Base-by-base conservation (phyloP, 2,797 vertebrate species). In the Hemitrygon akajei region DNA sequence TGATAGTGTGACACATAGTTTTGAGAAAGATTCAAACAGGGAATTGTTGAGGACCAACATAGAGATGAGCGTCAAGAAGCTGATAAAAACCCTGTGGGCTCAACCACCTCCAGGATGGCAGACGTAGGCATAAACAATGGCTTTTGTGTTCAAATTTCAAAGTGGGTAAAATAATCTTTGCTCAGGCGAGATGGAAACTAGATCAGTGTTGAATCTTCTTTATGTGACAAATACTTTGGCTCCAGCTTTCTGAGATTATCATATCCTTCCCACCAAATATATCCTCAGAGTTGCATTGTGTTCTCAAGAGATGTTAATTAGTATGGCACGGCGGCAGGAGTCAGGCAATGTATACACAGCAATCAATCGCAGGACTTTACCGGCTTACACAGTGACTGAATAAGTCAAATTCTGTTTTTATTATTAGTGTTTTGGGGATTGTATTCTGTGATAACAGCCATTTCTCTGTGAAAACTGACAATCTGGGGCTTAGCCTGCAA, bases 141-240 rank as follows among this genome's bases (percentile, higher is more conserved):
- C 10, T 81, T 27, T 56, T 60, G 58, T 86, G 47, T 79, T 79
- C 77, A 79, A 18, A 79, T 18, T 75, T 75, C 14, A 73, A 0
- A 30, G 37, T 11, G 0, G 34, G n/a, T 40, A 40, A 91, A 91
- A 47, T 92, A 73, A 73, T 27, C 3, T 30, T 92, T 25, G 37
- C 89, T 71, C 71, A 47, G 7, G 11, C 16, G 66, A 20, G 7
- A 34, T 92, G 37, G 63, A 73, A 40, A 47, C 69, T 47, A 6
- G 89, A 73, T 92, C 89, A 73, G 66, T 92, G 60, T 34, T 89
- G 86, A 66, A 89, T n/a, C 18, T 66, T 89, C 47, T 92, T 92
- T 92, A 56, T 75, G 37, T 92, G 71, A 27, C 40, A 75, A 75
- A 75, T 75, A 27, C 34, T 92, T 75, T 34, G 56, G 37, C 40